Evolutionary conservation across 2,888 invertebrate genomes (phyloP).

Genomic region (Tortricodes alternella): DNA sequence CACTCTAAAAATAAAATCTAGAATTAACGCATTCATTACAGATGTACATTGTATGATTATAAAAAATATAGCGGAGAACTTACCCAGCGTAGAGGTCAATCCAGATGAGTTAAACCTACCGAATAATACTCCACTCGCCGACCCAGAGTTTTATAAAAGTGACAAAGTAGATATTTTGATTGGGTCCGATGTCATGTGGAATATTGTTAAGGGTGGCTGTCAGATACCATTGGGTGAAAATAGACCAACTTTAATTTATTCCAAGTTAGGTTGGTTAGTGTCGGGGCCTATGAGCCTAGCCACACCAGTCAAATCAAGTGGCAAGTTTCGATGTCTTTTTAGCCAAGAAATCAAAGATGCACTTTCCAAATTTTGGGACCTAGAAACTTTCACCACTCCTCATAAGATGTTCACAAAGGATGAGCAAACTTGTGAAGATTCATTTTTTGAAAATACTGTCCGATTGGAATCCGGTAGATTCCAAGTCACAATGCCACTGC

Average conservation of each 20-base stretch:
- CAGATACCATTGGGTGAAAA: not conserved
- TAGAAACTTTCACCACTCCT: not conserved
- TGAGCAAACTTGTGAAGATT: conserved; percentile 1
- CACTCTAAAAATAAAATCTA: conserved; percentile 1
- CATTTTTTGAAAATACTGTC: not conserved
- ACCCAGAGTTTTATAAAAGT: conserved; percentile 4
- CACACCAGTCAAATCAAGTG: not conserved
- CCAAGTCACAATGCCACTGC: not conserved
- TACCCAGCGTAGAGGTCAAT: conserved; percentile 4
- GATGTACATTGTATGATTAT: not conserved
- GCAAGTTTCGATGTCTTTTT: not conserved
- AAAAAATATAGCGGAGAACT: not conserved
- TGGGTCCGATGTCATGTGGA: not conserved
- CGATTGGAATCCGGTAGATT: not conserved
- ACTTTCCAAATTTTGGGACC: not conserved
- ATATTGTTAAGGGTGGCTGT: conserved; percentile 1
- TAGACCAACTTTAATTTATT: not conserved
- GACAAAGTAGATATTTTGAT: conserved; percentile 1
- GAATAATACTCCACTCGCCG: not conserved
- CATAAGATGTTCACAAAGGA: not conserved
- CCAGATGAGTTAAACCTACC: not conserved
- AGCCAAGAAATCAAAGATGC: conserved; percentile 4
- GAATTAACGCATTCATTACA: not conserved
- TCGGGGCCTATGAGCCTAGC: not conserved
- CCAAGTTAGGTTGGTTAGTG: conserved; percentile 5